These are phyloP conservation scores for Harpegnathos saltator DNA, from an alignment of 1,140 invertebrate genomes.

Conservation along the genomic window DNA sequence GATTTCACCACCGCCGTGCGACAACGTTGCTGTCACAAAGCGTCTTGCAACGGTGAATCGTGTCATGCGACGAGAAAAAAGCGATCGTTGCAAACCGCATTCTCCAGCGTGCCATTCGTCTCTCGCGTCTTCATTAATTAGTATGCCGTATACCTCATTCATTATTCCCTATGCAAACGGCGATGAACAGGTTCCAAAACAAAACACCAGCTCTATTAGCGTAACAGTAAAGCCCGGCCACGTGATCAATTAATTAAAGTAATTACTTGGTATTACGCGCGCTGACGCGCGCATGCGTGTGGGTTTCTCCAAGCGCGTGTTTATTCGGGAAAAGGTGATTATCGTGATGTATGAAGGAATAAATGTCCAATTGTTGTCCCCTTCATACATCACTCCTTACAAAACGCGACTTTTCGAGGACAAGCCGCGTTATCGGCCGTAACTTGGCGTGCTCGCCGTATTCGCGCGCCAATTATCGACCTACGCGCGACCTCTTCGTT, in stretches of 20 bases:
- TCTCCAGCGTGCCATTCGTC: slow-evolving; percentile 43
- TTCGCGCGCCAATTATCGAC: not conserved
- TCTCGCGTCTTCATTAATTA: slow-evolving; percentile 66
- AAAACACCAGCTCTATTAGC: slow-evolving; percentile 20
- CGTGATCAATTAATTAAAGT: slow-evolving; percentile 52
- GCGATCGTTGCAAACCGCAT: slow-evolving; percentile 5
- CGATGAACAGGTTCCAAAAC: slow-evolving; percentile 27
- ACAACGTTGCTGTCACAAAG: not conserved
- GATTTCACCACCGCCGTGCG: not conserved
- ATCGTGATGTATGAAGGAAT: not conserved
- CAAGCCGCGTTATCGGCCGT: not conserved
- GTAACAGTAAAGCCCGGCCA: not conserved
- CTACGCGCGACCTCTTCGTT: not conserved
- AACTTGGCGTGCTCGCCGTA: too few relatives aligned
- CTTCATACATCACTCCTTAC: not conserved
- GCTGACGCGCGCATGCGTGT: not conserved
- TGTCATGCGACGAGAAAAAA: not conserved
- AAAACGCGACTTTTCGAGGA: not conserved
- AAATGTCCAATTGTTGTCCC: not conserved
- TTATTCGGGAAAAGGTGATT: not conserved
- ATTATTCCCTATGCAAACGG: slow-evolving; percentile 6
- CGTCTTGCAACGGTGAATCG: not conserved
- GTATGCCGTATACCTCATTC: slow-evolving; percentile 11
- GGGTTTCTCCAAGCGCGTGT: not conserved
- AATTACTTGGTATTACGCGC: slow-evolving; percentile 7